Evolutionary conservation across 2,113 vertebrate genomes (phyloP), one percentile per base, ranked within the genome.

Genomic region (Actinemys pallida): DNA sequence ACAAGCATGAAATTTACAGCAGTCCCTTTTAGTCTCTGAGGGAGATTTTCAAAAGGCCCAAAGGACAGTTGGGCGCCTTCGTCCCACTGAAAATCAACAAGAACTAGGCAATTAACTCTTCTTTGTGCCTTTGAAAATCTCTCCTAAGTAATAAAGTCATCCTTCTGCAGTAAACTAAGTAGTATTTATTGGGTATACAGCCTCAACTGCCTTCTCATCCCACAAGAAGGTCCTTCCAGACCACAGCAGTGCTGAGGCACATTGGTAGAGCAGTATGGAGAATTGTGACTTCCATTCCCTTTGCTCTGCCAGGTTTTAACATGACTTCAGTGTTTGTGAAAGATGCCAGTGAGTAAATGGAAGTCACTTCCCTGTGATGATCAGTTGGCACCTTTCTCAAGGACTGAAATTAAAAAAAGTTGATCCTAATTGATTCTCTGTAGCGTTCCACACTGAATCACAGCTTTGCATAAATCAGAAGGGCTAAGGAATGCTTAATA

Each of bases 11-110:
- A 2, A 1, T 81, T 62, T 85, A 14, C 3, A 57, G 10, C 7
- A 22, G 0, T 1, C 0, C 0, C 0, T 2, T 3, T 75, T 31
- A 76, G 3, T 47, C 17, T 45, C 1, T 42, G 69, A 31, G 19
- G 1, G 16, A 83, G 22, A 93, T 20, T 25, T 88, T 90, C 16
- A 88, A 27, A 59, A 87, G 35, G 17, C 4, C 17, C 13, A 88
- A 24, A 45, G 6, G 31, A 42, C 4, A 35, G 0, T 1, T 76
- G 39, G 42, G 39, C 24, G 22, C 75, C 75, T 78, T 13, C 2
- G 4, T 78, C 25, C 45, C 7, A 78, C 13, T 13, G 25, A 45
- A 45, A 45, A 45, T 47, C 42, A 78, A 45, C 25, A 47, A 78
- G 12, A 78, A 27, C 45, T 47, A 47, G 45, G 42, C 45, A 78